phyloP scores from a whole-genome alignment of 2,113 vertebrate genomes.

The Chaetodon auriga region DNA sequence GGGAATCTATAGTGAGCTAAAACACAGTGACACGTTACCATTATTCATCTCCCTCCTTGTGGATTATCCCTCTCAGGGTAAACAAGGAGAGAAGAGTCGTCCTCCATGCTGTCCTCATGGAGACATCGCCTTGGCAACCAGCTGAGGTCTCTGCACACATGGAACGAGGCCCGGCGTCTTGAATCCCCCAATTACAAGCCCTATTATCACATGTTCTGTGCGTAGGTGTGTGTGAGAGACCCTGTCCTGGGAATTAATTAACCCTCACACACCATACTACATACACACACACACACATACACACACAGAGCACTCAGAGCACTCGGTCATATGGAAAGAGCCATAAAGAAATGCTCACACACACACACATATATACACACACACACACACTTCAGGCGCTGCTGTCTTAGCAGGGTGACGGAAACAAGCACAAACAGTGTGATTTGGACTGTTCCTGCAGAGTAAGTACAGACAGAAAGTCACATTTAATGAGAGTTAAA shows the following conservation, averaged over 20 bases:
- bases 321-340: background rate
- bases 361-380: slow-evolving; percentile 39
- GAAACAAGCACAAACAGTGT: background rate
- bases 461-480: no score
- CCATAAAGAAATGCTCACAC: background rate
- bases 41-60: background rate
- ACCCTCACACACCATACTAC: slow-evolving; percentile 16
- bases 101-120: slow-evolving; percentile 18
- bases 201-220: slow-evolving; percentile 30
- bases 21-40: background rate
- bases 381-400: background rate
- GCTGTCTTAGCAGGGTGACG: background rate
- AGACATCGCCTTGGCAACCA: slow-evolving; percentile 53
- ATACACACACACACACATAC: background rate
- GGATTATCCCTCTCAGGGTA: slow-evolving; percentile 10
- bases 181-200: slow-evolving; percentile 52
- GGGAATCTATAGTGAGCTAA: background rate
- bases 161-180: slow-evolving; percentile 39
- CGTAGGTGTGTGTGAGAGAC: background rate
- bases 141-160: slow-evolving; percentile 46
- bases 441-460: no score
- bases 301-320: background rate
- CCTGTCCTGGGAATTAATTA: slow-evolving; percentile 64
- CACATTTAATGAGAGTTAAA: no score
- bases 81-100: slow-evolving; percentile 27